A percentile compares a stretch with the other conserved stretches of the same genome.
These are phyloP conservation scores for Peucedramus taeniatus DNA, from an alignment of 2,113 vertebrate species.

Conservation along the genomic window DNA sequence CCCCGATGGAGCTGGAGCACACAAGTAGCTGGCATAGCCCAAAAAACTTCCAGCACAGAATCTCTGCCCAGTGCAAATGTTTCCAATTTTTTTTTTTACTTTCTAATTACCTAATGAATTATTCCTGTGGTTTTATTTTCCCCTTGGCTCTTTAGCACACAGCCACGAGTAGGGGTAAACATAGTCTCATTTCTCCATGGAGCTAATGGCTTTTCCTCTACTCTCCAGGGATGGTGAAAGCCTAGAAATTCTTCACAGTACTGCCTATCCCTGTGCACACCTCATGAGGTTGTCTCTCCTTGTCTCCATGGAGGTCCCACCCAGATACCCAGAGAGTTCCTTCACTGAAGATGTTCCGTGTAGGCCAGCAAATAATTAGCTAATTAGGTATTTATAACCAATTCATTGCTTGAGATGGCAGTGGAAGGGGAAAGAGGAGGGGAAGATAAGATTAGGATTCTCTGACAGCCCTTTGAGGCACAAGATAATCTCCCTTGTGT, in stretches of 20 bases:
- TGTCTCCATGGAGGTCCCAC: neutral
- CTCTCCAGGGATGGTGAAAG: neutral
- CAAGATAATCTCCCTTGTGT: conserved; percentile 51
- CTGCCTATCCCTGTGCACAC: neutral
- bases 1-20: neutral
- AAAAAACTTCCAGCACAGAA: neutral
- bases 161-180: neutral
- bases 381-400: conserved; percentile 71
- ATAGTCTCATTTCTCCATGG: neutral
- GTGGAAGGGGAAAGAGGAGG: neutral
- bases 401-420: conserved; percentile 34
- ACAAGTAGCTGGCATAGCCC: neutral
- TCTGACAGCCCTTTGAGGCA: conserved; percentile 32
- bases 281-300: fast-evolving
- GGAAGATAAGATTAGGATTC: conserved; percentile 52
- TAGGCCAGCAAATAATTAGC: conserved; percentile 67
- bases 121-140: neutral
- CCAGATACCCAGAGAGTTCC: conserved; percentile 18
- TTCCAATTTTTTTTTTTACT: neutral
- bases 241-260: neutral
- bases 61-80: neutral
- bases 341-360: conserved; percentile 25
- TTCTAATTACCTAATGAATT: neutral
- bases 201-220: conserved; percentile 38
- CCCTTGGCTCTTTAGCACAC: neutral